Percentiles rank a stretch among this genome's conserved stretches.
Conservation (phyloP, 2,113 vertebrate genomes). For the Eonycteris spelaea region DNA sequence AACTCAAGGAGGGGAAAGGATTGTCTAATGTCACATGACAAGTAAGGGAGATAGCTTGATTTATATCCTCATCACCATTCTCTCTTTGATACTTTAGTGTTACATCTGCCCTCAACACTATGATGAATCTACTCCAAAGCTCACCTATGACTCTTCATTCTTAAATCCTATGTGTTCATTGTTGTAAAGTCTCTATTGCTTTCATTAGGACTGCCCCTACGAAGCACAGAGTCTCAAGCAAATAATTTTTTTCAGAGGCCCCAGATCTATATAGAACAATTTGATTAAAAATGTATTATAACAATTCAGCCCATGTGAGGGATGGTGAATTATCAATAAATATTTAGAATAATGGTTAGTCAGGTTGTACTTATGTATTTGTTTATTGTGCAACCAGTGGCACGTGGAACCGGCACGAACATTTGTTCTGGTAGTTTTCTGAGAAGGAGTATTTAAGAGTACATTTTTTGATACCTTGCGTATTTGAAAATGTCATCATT, state of each 20-base stretch:
- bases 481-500: slow-evolving; percentile 15
- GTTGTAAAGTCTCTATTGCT: not conserved
- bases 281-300: not conserved
- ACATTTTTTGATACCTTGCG: not conserved
- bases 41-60: not conserved
- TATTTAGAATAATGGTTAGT: not conserved
- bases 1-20: not conserved
- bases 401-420: no score
- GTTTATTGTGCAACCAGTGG: not conserved
- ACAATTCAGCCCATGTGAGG: not conserved
- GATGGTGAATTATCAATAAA: not conserved
- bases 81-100: not conserved
- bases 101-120: not conserved
- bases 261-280: not conserved
- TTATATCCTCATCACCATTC: not conserved
- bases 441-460: not conserved
- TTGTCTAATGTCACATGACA: not conserved
- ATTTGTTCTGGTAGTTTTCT: not conserved
- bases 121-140: not conserved
- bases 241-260: not conserved
- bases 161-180: not conserved
- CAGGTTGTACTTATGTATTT: not conserved
- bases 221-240: not conserved
- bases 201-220: not conserved
- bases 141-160: not conserved